Percentiles rank a stretch among this genome's conserved stretches.
Conservation (phyloP, 2,888 invertebrate genomes). For the Caenorhabditis panamensis region DNA sequence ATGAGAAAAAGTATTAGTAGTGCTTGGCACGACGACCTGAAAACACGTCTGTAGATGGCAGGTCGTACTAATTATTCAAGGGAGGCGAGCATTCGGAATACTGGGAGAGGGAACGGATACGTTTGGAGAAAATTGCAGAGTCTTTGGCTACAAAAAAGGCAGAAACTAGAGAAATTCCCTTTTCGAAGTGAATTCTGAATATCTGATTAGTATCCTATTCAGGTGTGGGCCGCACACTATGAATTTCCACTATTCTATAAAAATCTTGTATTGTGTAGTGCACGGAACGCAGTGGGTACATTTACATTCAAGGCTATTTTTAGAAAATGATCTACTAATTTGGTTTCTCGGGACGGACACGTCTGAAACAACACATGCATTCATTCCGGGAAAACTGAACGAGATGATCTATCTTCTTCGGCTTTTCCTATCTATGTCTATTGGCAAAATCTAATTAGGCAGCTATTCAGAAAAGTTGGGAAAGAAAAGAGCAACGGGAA, state of each 20-base stretch:
- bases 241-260: background rate
- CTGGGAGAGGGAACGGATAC: background rate
- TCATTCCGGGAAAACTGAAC: background rate
- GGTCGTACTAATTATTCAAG: constrained; percentile 63
- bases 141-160: no score
- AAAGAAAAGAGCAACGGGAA: constrained; percentile 3
- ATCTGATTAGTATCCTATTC: constrained; percentile 2
- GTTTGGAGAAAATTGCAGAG: no score
- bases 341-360: background rate
- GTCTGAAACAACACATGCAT: background rate
- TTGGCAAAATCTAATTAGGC: constrained; percentile 29
- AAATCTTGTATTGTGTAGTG: background rate
- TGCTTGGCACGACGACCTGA: constrained; percentile 19
- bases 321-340: background rate
- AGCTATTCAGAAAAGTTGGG: constrained; percentile 22
- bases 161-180: no score
- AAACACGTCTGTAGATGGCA: constrained; percentile 57
- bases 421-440: background rate
- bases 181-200: background rate
- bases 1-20: constrained; percentile 40
- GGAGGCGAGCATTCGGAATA: constrained; percentile 4
- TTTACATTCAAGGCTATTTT: background rate
- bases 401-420: constrained; percentile 3
- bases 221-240: background rate
- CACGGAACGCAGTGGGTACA: no score